Evolutionary conservation across 2,888 invertebrate species (phyloP), one percentile per base, ranked within the genome.

Genomic region (Napeogenes inachia): DNA sequence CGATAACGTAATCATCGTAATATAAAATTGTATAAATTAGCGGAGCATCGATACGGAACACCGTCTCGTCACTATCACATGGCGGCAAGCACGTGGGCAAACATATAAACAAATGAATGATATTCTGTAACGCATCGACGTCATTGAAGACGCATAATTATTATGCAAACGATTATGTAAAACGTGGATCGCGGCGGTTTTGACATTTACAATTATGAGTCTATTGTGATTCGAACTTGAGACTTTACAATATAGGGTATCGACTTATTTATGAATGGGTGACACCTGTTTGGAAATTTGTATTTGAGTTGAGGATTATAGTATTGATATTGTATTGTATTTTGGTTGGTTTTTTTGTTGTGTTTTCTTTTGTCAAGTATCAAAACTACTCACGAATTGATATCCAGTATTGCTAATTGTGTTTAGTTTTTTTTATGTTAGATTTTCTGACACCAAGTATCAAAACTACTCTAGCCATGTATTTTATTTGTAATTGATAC

Each of bases 91-190:
- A 88, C 88, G 89, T 88, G 89, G 77, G 87, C 85, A 87, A 84
- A 85, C 81, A 83, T 78, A 81, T 81, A 84, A 85, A 87, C 82
- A 84, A 83, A 83, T 80, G 87, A 87, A 87, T 87, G 87, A 84
- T 87, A 85, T 80, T 78, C 87, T 80, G 85, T 82, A 83, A 81
- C 79, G 77, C 77, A 68, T 70, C 76, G 72, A 79, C 87, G 85
- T 85, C 87, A 87, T 75, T 79, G 73, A 84, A 85, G 87, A 88
- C 85, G 86, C 88, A 85, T 88, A 82, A 85, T 88, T 85, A 89
- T 85, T 87, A 89, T 87, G 88, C 88, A 84, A 89, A 89, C 87
- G 81, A 84, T 89, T 89, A 89, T 89, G 88, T 88, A 86, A 87
- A 89, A 78, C 81, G 77, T 83, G 84, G 82, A 77, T 79, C 75